Percentiles rank a stretch among this genome's conserved stretches.
Evolutionary conservation across 2,113 vertebrate species (phyloP).

Genomic region (Chaetorhynchus papuensis): DNA sequence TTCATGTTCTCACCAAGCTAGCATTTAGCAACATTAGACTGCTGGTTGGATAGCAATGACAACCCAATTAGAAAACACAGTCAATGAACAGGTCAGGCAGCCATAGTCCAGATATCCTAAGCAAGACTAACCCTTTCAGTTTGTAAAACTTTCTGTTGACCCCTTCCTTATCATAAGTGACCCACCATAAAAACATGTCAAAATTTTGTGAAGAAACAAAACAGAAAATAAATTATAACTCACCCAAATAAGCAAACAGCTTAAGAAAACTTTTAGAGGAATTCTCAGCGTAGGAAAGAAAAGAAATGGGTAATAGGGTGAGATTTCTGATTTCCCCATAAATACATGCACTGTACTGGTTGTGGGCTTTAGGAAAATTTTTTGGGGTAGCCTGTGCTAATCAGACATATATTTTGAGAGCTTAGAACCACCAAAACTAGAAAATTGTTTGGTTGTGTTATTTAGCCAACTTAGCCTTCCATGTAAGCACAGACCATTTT

Average conservation of each 20-base stretch:
- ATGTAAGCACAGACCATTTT: neutral
- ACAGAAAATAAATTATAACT: conserved; percentile 30
- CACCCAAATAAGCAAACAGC: conserved; percentile 51
- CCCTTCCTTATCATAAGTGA: conserved; percentile 60
- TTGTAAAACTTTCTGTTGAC: conserved; percentile 58
- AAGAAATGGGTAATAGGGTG: neutral
- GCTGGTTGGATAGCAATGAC: conserved; percentile 42
- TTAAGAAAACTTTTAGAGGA: conserved; percentile 26
- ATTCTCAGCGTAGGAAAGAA: neutral
- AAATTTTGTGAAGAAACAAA: conserved; percentile 9
- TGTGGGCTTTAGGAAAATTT: neutral
- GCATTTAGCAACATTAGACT: conserved; percentile 45
- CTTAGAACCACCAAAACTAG: neutral
- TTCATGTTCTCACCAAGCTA: conserved; percentile 70
- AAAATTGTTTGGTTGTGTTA: neutral
- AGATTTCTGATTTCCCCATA: neutral
- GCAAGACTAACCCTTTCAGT: conserved; percentile 10
- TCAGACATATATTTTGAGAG: neutral
- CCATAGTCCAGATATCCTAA: neutral
- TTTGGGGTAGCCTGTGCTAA: neutral
- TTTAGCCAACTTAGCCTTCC: neutral
- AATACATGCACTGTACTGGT: neutral
- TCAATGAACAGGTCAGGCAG: conserved; percentile 72
- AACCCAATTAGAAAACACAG: conserved; percentile 73
- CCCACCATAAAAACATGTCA: conserved; percentile 37